Evolutionary conservation across 2,113 vertebrate species (phyloP), one percentile per base, ranked within the genome.

Genomic region (Hemiscyllium ocellatum): DNA sequence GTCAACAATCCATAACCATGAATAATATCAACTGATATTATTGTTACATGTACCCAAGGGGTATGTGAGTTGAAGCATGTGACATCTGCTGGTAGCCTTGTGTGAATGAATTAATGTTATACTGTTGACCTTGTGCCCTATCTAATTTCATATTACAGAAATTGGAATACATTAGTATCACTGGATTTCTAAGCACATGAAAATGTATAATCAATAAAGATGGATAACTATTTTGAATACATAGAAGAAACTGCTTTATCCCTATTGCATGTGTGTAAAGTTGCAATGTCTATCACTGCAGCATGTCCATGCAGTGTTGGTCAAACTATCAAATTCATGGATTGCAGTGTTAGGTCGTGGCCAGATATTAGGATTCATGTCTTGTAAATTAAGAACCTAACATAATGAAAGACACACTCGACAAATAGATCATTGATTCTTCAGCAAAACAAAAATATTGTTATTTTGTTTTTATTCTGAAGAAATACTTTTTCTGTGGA

Each of bases 91-190:
- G 68, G 47, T 95, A 6, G 42, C 94, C 94, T 72, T 42, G 15
- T 33, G 94, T 95, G 69, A 95, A 70, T 52, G 47, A 95, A 95
- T 95, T 95, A 72, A 95, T 95, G 94, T 95, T 52, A 47, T 52
- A 33, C 42, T 72, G 68, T 50, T 95, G 94, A 95, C 94, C 47
- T 76, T 26, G 42, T 72, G 94, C 69, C 69, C 94, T 95, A 29
- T 52, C 24, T 76, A 72, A 70, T 95, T 72, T 95, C 68, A 52
- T 50, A 76, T 76, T 95, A 33, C 12, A 52, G 94, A 13, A 72
- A 47, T 72, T 50, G 12, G 47, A 76, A 70, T 72, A 95, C 42
- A 52, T 70, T 95, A 95, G 69, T 33, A 95, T 72, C 29, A 15
- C 3, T 33, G 47, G 15, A 90, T 90, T 95, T 72, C 29, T 61